Conservation (phyloP, 2,888 invertebrate species). For the Agrochola macilenta region DNA sequence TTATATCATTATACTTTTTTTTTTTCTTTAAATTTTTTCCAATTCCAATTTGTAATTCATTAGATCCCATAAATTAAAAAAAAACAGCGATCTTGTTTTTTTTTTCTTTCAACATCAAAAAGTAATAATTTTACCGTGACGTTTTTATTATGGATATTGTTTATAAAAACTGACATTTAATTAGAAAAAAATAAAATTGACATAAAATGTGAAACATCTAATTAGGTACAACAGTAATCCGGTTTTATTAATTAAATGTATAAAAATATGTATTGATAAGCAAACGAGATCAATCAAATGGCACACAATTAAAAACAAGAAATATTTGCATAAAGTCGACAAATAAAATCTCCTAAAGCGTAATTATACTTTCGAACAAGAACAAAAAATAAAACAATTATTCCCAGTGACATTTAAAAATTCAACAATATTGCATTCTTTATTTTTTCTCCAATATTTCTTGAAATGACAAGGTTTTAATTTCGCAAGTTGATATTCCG, state of each 20-base stretch:
- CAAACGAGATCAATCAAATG: slow-evolving; percentile 64
- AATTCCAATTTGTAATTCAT: slow-evolving; percentile 30
- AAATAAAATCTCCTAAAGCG: slow-evolving; percentile 21
- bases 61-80: background rate
- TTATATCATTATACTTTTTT: background rate
- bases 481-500: slow-evolving; percentile 53
- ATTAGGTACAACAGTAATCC: slow-evolving; percentile 35
- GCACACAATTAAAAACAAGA: slow-evolving; percentile 48
- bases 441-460: slow-evolving; percentile 43
- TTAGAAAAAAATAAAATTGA: slow-evolving; percentile 11
- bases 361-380: slow-evolving; percentile 34
- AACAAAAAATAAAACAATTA: slow-evolving; percentile 14
- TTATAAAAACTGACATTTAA: slow-evolving; percentile 28
- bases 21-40: background rate
- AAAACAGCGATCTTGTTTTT: background rate
- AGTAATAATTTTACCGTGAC: background rate
- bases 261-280: slow-evolving; percentile 47
- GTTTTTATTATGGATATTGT: slow-evolving; percentile 8
- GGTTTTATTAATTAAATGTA: slow-evolving; percentile 55
- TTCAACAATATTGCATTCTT: slow-evolving; percentile 33
- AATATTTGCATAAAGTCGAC: slow-evolving; percentile 45
- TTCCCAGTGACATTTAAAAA: slow-evolving; percentile 50
- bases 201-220: slow-evolving; percentile 44
- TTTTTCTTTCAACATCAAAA: background rate
- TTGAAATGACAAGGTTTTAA: slow-evolving; percentile 57